These are phyloP conservation scores for Cactoblastis cactorum DNA, from an alignment of 2,888 invertebrate species.

Conservation along the genomic window DNA sequence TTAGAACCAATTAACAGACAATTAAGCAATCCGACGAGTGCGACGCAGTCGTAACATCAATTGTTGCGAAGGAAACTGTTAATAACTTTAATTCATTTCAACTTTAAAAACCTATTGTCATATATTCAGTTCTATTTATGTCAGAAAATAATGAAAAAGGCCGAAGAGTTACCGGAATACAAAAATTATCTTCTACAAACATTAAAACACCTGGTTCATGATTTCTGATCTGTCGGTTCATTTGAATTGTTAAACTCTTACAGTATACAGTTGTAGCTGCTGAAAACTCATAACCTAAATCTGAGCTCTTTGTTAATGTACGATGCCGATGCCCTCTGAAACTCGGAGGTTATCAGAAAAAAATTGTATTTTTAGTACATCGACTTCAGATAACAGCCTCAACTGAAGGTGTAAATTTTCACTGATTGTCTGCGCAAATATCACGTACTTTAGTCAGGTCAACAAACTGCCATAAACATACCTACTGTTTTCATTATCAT, in stretches of 20 bases:
- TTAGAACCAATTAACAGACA: conserved; percentile 74
- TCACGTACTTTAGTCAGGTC: conserved; percentile 48
- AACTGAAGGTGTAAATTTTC: conserved; percentile 60
- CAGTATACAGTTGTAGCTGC: conserved; percentile 36
- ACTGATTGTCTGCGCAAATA: conserved; percentile 62
- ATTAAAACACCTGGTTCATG: conserved; percentile 11
- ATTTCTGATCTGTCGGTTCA: conserved; percentile 19
- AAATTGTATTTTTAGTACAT: conserved; percentile 54
- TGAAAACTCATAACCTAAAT: conserved; percentile 57
- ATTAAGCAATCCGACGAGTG: conserved; percentile 59
- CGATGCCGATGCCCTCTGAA: conserved; percentile 51
- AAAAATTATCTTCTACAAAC: conserved; percentile 1
- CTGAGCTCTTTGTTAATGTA: conserved; percentile 45
- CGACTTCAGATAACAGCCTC: conserved; percentile 45
- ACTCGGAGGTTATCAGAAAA: conserved; percentile 51
- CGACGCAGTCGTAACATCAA: conserved; percentile 46
- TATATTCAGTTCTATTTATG: background rate
- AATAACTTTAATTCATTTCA: conserved; percentile 50
- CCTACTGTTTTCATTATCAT: background rate
- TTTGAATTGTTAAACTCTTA: conserved; percentile 48
- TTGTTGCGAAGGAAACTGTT: conserved; percentile 56
- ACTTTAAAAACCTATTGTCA: conserved; percentile 28
- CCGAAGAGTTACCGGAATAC: background rate
- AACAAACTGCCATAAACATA: conserved; percentile 37
- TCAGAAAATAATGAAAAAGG: background rate